Conservation (phyloP, 2,113 vertebrate species). For the Bubalus kerabau region DNA sequence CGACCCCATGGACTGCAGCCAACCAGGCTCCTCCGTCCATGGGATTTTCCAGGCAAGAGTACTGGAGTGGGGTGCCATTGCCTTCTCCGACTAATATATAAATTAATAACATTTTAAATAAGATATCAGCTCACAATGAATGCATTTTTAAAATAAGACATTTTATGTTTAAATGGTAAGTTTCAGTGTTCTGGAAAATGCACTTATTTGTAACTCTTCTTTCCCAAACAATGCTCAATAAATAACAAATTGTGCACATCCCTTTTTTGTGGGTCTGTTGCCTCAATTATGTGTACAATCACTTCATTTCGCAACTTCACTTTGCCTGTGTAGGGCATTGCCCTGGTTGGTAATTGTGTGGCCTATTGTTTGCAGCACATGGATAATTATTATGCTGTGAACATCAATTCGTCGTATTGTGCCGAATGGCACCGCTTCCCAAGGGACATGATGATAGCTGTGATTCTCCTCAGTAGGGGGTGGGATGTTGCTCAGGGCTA, state of each 20-base stretch:
- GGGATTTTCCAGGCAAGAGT: no score
- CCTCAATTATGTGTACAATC: conserved; percentile 70
- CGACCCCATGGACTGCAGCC: no score
- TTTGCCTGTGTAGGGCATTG: conserved; percentile 67
- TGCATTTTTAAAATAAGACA: conserved; percentile 33
- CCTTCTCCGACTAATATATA: not conserved
- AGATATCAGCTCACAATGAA: not conserved
- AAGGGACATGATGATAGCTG: conserved; percentile 65
- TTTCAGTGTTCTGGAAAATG: conserved; percentile 43
- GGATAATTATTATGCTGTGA: conserved; percentile 74
- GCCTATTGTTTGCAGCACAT: conserved; percentile 73
- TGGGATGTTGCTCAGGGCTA: conserved; percentile 71
- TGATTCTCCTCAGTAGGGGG: conserved; percentile 70
- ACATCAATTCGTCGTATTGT: conserved; percentile 72
- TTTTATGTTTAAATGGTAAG: conserved; percentile 31
- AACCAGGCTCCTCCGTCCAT: no score
- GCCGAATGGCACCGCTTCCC: conserved; percentile 57
- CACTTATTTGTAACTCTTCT: conserved; percentile 51
- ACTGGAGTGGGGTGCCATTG: no score
- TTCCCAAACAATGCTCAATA: conserved; percentile 57
- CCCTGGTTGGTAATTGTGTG: conserved; percentile 68
- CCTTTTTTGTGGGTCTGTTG: conserved; percentile 38
- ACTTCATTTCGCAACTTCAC: conserved; percentile 65
- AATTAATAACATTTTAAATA: conserved; percentile 13
- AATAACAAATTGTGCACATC: conserved; percentile 56